Evolutionary conservation across 2,888 invertebrate species (phyloP), one percentile per base, ranked within the genome.

Genomic region (Dione vanillae): DNA sequence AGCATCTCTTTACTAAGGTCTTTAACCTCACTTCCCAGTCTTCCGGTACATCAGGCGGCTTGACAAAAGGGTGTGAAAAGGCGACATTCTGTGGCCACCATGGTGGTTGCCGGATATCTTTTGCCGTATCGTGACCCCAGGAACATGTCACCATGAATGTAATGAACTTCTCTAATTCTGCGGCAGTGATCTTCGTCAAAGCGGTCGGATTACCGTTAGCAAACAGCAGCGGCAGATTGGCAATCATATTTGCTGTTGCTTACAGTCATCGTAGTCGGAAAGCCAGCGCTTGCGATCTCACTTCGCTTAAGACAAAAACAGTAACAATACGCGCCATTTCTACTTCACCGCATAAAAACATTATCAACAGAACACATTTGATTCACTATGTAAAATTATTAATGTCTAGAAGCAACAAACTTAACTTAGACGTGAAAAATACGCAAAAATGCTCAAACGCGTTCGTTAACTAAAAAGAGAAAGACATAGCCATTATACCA

Each of bases 131-230:
- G 80, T 95, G 95, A 62, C 96, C 96, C 90, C 95, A 93, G 59
- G 96, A 96, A 90, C 96, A 96, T 83, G 96, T 95, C 77, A 96
- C 95, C 96, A 96, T 96, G 83, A 96, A 96, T 75, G 95, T 95
- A 81, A 96, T 95, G 84, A 96, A 96, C 79, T 94, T 94, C 89
- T 96, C 96, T 79, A 96, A 85, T 83, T 96, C 95, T 69, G 86
- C 89, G 82, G 94, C 91, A 40, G 94, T 93, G 77, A 96, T 95
- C 82, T 94, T 94, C 74, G 94, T 94, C 78, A 96, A 85, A 59
- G 95, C 95, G 67, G 95, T 95, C 61, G 96, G 96, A 84, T 95
- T 95, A 77, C 96, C 96, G 83, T 95, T 95, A 75, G 95, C 95
- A 81, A 96, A 96, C 65, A 96, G 88, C 78, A 96, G 93, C 78